These are phyloP conservation scores for Phoenicopterus ruber DNA, from an alignment of 2,113 vertebrate species.

Conservation along the genomic window DNA sequence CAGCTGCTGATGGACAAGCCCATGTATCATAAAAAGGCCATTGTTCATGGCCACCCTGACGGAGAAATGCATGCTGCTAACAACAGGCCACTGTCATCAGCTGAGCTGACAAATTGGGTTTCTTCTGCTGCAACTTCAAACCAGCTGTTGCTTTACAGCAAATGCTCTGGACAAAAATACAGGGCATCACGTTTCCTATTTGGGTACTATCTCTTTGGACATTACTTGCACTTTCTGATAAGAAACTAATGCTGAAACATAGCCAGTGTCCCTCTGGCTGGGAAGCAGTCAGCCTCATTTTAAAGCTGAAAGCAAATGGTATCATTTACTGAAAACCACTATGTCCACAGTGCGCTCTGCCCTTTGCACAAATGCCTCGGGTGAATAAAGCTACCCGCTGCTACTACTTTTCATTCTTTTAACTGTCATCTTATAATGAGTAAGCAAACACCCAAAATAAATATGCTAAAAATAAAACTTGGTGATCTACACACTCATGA, in stretches of 20 bases:
- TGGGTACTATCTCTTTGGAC: background rate
- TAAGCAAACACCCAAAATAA: background rate
- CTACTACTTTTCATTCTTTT: background rate
- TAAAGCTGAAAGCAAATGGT: background rate
- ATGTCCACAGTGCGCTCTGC: fast-evolving
- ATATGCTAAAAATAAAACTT: background rate
- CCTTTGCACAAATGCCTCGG: background rate
- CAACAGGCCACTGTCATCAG: background rate
- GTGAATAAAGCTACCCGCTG: background rate
- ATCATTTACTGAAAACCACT: background rate
- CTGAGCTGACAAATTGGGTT: conserved; percentile 7
- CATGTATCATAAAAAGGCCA: background rate
- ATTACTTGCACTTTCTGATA: background rate
- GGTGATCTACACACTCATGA: background rate
- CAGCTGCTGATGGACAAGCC: conserved; percentile 47
- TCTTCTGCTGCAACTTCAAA: background rate
- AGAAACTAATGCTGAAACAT: background rate
- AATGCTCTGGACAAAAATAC: conserved; percentile 43
- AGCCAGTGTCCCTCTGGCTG: background rate
- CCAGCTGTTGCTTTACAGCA: conserved; percentile 59
- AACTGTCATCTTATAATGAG: background rate
- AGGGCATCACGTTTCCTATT: conserved; percentile 8
- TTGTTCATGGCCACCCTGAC: background rate
- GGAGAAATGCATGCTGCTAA: background rate
- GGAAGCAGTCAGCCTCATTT: background rate